Evolutionary conservation across 2,797 vertebrate species (phyloP).

Genomic region (Enteromius unitaeniatus): DNA sequence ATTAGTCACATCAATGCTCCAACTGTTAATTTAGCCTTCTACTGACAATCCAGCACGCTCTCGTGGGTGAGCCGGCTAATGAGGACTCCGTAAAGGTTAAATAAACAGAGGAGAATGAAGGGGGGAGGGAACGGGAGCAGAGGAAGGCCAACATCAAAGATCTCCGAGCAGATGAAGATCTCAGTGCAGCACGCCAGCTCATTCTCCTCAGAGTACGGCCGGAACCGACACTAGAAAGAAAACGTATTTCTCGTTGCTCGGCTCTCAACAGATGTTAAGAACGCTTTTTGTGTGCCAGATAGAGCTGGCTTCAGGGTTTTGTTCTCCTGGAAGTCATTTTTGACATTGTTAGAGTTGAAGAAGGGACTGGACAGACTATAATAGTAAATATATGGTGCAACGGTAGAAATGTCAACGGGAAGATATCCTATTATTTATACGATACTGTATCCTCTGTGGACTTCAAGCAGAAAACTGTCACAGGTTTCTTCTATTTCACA

Average conservation of each 20-base stretch:
- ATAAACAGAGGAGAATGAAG: slow-evolving; percentile 70
- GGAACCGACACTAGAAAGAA: slow-evolving; percentile 39
- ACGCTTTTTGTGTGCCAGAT: slow-evolving; percentile 8
- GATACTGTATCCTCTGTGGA: not conserved
- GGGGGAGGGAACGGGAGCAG: slow-evolving; percentile 16
- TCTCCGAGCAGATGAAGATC: slow-evolving; percentile 39
- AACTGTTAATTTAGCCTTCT: slow-evolving; percentile 79
- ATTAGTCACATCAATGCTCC: slow-evolving; percentile 79
- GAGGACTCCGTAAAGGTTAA: slow-evolving; percentile 83
- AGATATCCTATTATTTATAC: not conserved
- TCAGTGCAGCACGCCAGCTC: slow-evolving; percentile 13
- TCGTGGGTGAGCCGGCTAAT: slow-evolving; percentile 73
- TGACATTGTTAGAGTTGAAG: slow-evolving; percentile 29
- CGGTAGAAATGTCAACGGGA: not conserved
- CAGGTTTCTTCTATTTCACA: not conserved
- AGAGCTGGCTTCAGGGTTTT: slow-evolving; percentile 12
- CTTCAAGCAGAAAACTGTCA: slow-evolving; percentile 23
- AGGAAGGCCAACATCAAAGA: slow-evolving; percentile 49
- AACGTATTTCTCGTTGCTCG: slow-evolving; percentile 27
- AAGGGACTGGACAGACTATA: slow-evolving; percentile 2
- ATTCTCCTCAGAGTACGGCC: slow-evolving; percentile 29
- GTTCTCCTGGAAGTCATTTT: slow-evolving; percentile 31
- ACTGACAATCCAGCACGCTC: slow-evolving; percentile 75
- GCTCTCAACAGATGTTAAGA: slow-evolving; percentile 39
- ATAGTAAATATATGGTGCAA: slow-evolving; percentile 4